Percentiles rank a stretch among this genome's conserved stretches.
Evolutionary conservation across 2,888 invertebrate species (phyloP).

Genomic region (Ptychoptera contaminata): DNA sequence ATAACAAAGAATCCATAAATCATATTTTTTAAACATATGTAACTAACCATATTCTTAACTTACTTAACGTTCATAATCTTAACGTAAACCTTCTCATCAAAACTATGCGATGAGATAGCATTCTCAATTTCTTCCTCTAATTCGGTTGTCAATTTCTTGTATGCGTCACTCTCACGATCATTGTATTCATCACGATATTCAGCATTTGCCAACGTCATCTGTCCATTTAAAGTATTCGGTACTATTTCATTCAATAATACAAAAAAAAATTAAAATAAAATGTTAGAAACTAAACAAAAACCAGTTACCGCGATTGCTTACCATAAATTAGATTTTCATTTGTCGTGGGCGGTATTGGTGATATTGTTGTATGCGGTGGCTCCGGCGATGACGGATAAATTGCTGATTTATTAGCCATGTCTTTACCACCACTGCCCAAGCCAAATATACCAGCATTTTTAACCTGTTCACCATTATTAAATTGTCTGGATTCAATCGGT

Average conservation of each 20-base stretch:
- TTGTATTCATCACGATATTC: constrained; percentile 41
- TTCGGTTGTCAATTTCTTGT: constrained; percentile 39
- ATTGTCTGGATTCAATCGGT: constrained; percentile 38
- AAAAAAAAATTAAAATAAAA: not conserved
- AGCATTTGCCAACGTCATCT: constrained; percentile 48
- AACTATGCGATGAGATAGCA: constrained; percentile 30
- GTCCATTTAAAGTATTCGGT: constrained; percentile 51
- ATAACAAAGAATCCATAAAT: constrained; percentile 9
- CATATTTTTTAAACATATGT: no score
- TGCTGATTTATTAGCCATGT: constrained; percentile 4
- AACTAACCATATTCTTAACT: constrained; percentile 19
- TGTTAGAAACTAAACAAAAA: not conserved
- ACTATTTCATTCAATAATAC: constrained; percentile 31
- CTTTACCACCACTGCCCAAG: constrained; percentile 8
- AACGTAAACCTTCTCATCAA: constrained; percentile 37
- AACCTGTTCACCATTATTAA: constrained; percentile 33
- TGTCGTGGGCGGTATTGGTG: constrained; percentile 15
- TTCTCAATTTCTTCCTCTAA: constrained; percentile 43
- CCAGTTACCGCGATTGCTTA: constrained; percentile 19
- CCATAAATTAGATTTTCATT: constrained; percentile 40
- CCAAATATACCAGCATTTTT: constrained; percentile 32
- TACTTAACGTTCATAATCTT: constrained; percentile 48
- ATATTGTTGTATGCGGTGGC: constrained; percentile 11
- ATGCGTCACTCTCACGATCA: constrained; percentile 44
- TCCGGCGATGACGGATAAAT: constrained; percentile 10